Conservation (phyloP, 2,797 vertebrate genomes). For the Sebastolobus altivelis region DNA sequence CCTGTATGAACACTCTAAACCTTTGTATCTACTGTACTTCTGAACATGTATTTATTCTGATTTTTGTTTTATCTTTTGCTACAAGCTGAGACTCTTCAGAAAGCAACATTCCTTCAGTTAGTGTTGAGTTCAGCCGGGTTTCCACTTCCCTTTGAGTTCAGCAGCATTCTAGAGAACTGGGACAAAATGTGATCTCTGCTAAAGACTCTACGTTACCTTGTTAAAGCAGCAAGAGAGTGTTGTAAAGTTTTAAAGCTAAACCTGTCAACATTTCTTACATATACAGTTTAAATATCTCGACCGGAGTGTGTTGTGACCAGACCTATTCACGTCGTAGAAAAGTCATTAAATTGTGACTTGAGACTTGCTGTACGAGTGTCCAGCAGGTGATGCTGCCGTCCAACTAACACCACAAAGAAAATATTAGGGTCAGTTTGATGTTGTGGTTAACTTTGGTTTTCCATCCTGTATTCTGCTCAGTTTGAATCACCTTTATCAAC, state of each 20-base stretch:
- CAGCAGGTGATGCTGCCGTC: too few relatives aligned
- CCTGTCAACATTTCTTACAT: background rate
- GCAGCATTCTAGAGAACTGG: background rate
- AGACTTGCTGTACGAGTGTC: too few relatives aligned
- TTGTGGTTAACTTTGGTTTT: too few relatives aligned
- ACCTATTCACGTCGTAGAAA: too few relatives aligned
- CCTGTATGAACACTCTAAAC: background rate
- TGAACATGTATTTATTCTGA: conserved; percentile 30
- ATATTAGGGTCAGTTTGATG: too few relatives aligned
- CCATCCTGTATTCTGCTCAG: too few relatives aligned
- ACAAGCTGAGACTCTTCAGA: conserved; percentile 1
- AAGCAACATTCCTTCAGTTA: conserved; percentile 8
- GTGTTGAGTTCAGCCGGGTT: background rate
- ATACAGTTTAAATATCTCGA: background rate
- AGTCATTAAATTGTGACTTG: too few relatives aligned
- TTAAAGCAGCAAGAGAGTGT: background rate
- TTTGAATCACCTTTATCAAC: too few relatives aligned
- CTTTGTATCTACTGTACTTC: conserved; percentile 5
- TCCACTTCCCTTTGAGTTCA: background rate
- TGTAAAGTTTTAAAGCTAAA: background rate
- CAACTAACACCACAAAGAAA: too few relatives aligned
- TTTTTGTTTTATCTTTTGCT: conserved; percentile 7
- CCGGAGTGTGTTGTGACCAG: too few relatives aligned
- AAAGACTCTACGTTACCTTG: background rate
- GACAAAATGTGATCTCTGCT: background rate